Conservation (phyloP, 2,113 vertebrate species). For the Apeltes quadracus region DNA sequence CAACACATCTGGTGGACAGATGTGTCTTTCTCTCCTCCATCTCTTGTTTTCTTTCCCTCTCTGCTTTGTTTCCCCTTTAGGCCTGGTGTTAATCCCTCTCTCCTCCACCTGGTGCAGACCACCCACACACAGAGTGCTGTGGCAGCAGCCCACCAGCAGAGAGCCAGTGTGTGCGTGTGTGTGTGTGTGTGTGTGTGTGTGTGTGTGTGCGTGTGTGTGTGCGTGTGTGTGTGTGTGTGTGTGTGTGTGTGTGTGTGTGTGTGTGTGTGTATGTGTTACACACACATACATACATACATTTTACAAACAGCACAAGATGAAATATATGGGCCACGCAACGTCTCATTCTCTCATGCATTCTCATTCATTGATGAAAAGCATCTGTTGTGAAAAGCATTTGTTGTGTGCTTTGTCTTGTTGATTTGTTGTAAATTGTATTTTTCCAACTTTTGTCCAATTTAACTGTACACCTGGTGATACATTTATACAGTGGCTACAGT, state of each 20-base stretch:
- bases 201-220: conserved; percentile 26
- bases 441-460: background rate
- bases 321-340: background rate
- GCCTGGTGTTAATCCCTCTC: conserved; percentile 75
- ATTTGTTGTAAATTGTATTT: background rate
- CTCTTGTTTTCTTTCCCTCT: conserved; percentile 47
- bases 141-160: conserved; percentile 66
- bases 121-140: conserved; percentile 71
- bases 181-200: conserved; percentile 25
- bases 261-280: conserved; percentile 18
- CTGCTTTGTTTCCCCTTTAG: conserved; percentile 51
- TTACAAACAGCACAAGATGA: background rate
- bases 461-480: background rate
- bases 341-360: background rate
- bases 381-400: no score
- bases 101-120: conserved; percentile 78
- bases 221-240: conserved; percentile 14
- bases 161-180: conserved; percentile 19
- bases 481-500: background rate
- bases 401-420: background rate
- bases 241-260: conserved; percentile 23
- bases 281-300: no score
- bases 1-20: conserved; percentile 75
- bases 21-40: conserved; percentile 67
- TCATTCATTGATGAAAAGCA: background rate